phyloP scores from a whole-genome alignment of 2,888 invertebrate species.

The Phalera bucephala region DNA sequence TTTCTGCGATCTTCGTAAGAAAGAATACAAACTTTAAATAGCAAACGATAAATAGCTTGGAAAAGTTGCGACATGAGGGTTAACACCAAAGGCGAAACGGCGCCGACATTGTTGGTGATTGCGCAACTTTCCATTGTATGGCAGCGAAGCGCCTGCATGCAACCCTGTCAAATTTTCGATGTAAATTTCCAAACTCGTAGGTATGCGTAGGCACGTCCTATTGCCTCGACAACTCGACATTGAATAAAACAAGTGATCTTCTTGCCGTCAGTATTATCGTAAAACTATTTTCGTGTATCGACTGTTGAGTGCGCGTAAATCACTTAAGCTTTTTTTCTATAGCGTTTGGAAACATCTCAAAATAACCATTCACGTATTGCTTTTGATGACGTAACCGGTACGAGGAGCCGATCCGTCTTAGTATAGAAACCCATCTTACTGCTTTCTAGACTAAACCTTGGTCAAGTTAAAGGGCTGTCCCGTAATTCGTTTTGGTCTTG shows the following conservation, averaged over 20 bases:
- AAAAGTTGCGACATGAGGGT: constrained; percentile 1
- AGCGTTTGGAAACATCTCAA: constrained; percentile 56
- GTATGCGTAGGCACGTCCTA: constrained; percentile 37
- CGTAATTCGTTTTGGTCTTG: constrained; percentile 10
- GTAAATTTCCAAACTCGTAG: constrained; percentile 35
- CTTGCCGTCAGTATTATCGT: constrained; percentile 60
- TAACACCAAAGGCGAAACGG: background rate
- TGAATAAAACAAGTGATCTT: constrained; percentile 34
- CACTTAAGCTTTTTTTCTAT: constrained; percentile 65
- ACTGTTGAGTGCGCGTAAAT: constrained; percentile 62
- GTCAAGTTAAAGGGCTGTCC: constrained; percentile 6
- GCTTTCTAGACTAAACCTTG: constrained; percentile 12
- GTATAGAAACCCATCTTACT: constrained; percentile 11
- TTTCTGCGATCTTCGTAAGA: too few species aligned
- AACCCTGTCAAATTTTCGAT: constrained; percentile 20
- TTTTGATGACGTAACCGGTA: constrained; percentile 52
- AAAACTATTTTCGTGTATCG: constrained; percentile 67
- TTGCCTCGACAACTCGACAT: constrained; percentile 22
- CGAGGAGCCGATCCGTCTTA: constrained; percentile 15
- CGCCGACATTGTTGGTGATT: constrained; percentile 13
- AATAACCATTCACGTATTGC: constrained; percentile 60
- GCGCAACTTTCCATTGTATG: constrained; percentile 15
- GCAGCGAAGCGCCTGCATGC: constrained; percentile 14
- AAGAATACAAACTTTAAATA: too few species aligned
- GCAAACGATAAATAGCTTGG: too few species aligned